Evolutionary conservation across 2,888 invertebrate genomes (phyloP).

Genomic region (Myathropa florea): DNA sequence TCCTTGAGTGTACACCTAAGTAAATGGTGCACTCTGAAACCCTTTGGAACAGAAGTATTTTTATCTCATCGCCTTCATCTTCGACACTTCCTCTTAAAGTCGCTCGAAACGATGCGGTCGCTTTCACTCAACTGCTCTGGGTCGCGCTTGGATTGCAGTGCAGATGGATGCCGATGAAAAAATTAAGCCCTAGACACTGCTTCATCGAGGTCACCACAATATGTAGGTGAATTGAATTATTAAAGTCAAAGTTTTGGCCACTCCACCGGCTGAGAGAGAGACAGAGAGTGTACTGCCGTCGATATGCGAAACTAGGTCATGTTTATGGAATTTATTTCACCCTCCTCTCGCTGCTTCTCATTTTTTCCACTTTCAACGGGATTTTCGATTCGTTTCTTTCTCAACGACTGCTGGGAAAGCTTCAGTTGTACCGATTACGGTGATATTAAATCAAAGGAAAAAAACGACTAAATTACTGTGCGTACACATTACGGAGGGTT

Average conservation of each 20-base stretch:
- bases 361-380: neutral
- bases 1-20: too few relatives aligned
- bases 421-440: neutral
- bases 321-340: neutral
- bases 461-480: too few relatives aligned
- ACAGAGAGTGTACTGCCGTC: neutral
- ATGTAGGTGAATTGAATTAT: constrained; percentile 26
- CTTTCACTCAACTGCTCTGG: neutral
- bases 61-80: neutral
- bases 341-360: neutral
- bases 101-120: neutral
- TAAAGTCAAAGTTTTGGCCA: neutral
- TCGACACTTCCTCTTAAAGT: neutral
- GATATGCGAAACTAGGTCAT: constrained; percentile 21
- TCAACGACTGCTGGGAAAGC: neutral
- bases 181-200: neutral
- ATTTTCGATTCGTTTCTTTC: neutral
- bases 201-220: constrained; percentile 7
- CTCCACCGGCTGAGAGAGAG: neutral
- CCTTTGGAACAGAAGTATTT: neutral
- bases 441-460: neutral
- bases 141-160: neutral
- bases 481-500: too few relatives aligned
- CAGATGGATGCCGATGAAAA: too few relatives aligned
- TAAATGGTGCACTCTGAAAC: too few relatives aligned